Percentiles rank a stretch among this genome's conserved stretches.
Evolutionary conservation across 92 coral and sea anemone species (phyloP).

Genomic region (Parazoanthus atlanticus): DNA sequence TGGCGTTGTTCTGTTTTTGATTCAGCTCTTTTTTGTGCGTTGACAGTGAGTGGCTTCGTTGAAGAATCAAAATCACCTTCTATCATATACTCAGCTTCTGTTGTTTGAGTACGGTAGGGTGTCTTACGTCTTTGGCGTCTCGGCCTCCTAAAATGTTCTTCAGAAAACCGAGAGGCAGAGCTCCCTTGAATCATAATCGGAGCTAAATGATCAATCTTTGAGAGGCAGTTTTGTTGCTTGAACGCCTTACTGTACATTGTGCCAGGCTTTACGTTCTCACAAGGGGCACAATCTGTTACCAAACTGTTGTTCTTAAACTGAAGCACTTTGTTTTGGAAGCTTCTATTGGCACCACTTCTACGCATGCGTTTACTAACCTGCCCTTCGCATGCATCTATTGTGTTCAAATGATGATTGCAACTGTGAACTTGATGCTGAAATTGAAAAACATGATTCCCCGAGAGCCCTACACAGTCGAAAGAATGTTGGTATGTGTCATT

Average conservation of each 20-base stretch:
- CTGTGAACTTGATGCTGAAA: neutral
- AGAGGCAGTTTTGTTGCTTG: neutral
- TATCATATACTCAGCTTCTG: neutral
- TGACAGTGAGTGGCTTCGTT: neutral
- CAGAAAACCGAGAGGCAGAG: neutral
- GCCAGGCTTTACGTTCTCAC: neutral
- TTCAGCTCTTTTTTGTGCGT: neutral
- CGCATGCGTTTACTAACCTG: neutral
- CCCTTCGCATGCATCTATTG: neutral
- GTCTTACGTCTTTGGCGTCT: neutral
- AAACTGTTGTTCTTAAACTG: neutral
- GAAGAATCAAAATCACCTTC: neutral
- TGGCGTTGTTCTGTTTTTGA: neutral
- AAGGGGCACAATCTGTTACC: neutral
- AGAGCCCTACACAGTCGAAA: neutral
- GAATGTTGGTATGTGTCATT: neutral
- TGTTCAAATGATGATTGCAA: neutral
- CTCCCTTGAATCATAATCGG: neutral
- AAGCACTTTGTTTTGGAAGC: neutral
- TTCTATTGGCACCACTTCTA: neutral
- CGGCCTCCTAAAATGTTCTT: neutral
- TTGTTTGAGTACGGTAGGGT: neutral
- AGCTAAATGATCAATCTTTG: neutral
- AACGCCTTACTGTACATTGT: neutral
- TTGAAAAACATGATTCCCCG: neutral